Evolutionary conservation across 2,888 invertebrate genomes (phyloP), one percentile per base, ranked within the genome.

Genomic region (Agrotis ipsilon): DNA sequence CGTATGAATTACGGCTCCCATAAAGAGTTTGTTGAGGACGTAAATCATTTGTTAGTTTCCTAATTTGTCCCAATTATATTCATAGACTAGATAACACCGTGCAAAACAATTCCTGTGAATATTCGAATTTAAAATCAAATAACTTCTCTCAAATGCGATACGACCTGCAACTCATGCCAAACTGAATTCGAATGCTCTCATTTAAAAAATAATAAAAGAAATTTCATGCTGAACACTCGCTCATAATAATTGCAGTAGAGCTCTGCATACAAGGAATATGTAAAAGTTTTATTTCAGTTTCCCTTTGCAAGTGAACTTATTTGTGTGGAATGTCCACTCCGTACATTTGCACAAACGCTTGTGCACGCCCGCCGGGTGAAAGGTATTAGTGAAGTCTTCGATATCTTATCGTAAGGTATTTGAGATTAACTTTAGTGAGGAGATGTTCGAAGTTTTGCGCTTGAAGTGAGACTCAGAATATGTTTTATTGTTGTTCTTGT

Each of bases 241-340:
- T 79, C 19, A 87, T 89, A 88, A n/a, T 92, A 92, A 92, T 91
- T 92, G 88, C 87, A 89, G 84, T 77, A 75, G 86, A 85, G n/a
- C 84, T 83, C 82, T 80, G 72, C 76, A 87, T 70, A 73, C 66
- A 68, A 78, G 86, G 83, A 86, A 85, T 90, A 88, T 90, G 88
- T 91, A 87, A 89, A 39, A 87, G 85, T 88, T 84, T 81, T 92
- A 91, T 93, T 92, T 89, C 77, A 82, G 69, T 87, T 86, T 86
- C 83, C 86, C 88, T 90, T 88, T 80, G 82, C 75, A 86, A 83
- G 77, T 84, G 81, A 79, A 83, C 82, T 92, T 91, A 87, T 89
- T 90, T 89, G 86, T 83, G 81, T 67, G 81, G 88, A 87, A 88
- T 89, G 88, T 90, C 88, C 90, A 87, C 79, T 88, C 83, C 71